These are phyloP conservation scores for Atractosteus spatula DNA, from an alignment of 2,113 vertebrate species.

Conservation along the genomic window DNA sequence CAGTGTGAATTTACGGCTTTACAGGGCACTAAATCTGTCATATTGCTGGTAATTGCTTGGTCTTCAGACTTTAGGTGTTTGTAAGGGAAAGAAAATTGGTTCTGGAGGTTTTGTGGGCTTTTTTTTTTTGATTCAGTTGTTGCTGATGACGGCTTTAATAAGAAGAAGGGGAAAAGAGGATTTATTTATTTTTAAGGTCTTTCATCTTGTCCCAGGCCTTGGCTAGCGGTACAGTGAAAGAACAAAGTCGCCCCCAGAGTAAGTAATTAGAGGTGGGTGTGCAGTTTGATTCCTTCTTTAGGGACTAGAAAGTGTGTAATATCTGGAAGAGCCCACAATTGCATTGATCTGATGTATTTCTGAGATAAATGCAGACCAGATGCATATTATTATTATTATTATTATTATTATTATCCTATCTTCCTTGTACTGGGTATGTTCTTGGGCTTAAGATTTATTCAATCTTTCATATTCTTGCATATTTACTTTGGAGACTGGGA, in stretches of 20 bases:
- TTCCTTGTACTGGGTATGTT: too few species aligned
- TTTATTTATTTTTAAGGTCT: constrained; percentile 16
- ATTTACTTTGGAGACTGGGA: too few species aligned
- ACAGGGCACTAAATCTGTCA: constrained; percentile 38
- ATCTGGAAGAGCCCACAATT: too few species aligned
- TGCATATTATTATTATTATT: too few species aligned
- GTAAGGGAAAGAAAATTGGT: constrained; percentile 33
- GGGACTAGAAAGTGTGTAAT: too few species aligned
- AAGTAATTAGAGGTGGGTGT: constrained; percentile 1
- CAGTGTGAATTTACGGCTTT: constrained; percentile 28
- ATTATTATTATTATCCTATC: too few species aligned
- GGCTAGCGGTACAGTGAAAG: background rate
- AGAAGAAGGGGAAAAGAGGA: background rate
- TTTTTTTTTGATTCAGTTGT: constrained; percentile 24
- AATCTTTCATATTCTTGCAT: too few species aligned
- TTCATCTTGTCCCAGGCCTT: background rate
- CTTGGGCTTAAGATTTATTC: too few species aligned
- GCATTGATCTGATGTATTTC: too few species aligned
- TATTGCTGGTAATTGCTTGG: constrained; percentile 35
- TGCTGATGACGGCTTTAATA: constrained; percentile 29
- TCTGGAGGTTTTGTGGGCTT: constrained; percentile 34
- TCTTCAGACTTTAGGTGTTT: constrained; percentile 30
- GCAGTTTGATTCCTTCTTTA: too few species aligned
- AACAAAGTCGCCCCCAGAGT: background rate
- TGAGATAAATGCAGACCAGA: too few species aligned